A percentile compares a stretch with the other conserved stretches of the same genome.
These are phyloP conservation scores for Bellardia bayeri DNA, from an alignment of 2,888 invertebrate genomes.

Conservation along the genomic window DNA sequence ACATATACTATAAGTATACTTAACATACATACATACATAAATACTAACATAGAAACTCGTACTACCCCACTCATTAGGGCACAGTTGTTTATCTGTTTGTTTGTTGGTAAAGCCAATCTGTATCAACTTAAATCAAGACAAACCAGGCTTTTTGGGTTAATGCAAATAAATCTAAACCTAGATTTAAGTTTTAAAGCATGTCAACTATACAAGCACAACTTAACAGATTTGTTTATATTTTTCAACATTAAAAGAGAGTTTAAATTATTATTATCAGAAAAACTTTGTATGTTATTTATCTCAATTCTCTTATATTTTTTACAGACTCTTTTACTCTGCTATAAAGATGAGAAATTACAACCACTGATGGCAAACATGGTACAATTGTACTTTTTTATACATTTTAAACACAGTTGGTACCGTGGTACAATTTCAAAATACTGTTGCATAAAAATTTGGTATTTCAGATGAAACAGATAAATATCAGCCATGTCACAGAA, in stretches of 20 bases:
- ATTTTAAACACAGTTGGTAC: too few species aligned
- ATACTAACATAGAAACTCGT: neutral
- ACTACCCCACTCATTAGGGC: slow-evolving; percentile 20
- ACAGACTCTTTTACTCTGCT: neutral
- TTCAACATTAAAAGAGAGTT: slow-evolving; percentile 6
- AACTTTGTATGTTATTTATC: neutral
- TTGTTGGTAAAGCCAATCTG: slow-evolving; percentile 23
- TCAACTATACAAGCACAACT: neutral
- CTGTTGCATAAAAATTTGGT: too few species aligned
- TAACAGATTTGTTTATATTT: neutral
- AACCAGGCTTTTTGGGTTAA: slow-evolving; percentile 34
- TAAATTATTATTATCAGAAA: neutral
- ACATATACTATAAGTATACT: too few species aligned
- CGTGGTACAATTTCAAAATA: too few species aligned
- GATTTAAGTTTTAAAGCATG: slow-evolving; percentile 2
- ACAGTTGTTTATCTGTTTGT: slow-evolving; percentile 1
- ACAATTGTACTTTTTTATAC: too few species aligned
- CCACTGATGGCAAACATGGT: too few species aligned
- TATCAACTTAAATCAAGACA: slow-evolving; percentile 1
- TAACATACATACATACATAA: neutral
- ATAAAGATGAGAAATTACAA: too few species aligned
- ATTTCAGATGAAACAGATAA: too few species aligned
- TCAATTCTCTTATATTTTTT: neutral
- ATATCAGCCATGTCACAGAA: too few species aligned
- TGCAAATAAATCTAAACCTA: slow-evolving; percentile 42